phyloP scores from a whole-genome alignment of 2,888 invertebrate genomes.

The Megastigmus dorsalis region DNA sequence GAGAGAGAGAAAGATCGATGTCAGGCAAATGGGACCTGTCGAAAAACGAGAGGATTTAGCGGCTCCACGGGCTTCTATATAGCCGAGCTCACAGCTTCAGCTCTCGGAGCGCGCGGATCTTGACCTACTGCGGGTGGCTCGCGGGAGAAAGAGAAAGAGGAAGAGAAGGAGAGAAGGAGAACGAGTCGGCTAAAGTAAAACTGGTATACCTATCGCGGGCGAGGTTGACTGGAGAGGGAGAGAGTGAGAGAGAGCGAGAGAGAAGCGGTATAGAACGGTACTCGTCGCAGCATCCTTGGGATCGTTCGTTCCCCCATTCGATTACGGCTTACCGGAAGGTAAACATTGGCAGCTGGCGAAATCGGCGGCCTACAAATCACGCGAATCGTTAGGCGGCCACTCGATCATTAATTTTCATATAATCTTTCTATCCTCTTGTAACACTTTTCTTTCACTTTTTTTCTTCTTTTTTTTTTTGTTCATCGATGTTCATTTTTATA shows the following conservation, averaged over 20 bases:
- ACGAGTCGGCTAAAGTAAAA: slow-evolving; percentile 11
- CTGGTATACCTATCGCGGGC: slow-evolving; percentile 22
- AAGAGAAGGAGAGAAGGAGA: too few relatives aligned
- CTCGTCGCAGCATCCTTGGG: slow-evolving; percentile 29
- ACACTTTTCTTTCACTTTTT: too few relatives aligned
- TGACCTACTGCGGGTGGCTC: slow-evolving; percentile 39
- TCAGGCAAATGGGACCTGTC: slow-evolving; percentile 17
- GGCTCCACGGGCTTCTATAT: not conserved
- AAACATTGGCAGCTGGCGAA: slow-evolving; percentile 26
- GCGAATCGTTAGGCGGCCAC: too few relatives aligned
- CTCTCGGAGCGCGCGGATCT: slow-evolving; percentile 34
- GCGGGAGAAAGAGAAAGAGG: not conserved
- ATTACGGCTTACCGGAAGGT: slow-evolving; percentile 35
- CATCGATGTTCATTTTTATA: too few relatives aligned
- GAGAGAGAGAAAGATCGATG: not conserved
- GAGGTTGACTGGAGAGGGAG: not conserved
- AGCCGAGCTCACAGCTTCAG: not conserved
- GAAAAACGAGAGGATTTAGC: slow-evolving; percentile 29
- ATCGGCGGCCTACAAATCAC: slow-evolving; percentile 1
- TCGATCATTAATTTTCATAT: too few relatives aligned
- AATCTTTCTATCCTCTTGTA: too few relatives aligned
- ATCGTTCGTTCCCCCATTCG: slow-evolving; percentile 31
- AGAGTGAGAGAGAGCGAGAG: not conserved
- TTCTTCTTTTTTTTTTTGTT: too few relatives aligned
- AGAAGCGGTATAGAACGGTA: slow-evolving; percentile 37